Evolutionary conservation across 2,888 invertebrate species (phyloP).

Genomic region (Kryphioiulus occultus): DNA sequence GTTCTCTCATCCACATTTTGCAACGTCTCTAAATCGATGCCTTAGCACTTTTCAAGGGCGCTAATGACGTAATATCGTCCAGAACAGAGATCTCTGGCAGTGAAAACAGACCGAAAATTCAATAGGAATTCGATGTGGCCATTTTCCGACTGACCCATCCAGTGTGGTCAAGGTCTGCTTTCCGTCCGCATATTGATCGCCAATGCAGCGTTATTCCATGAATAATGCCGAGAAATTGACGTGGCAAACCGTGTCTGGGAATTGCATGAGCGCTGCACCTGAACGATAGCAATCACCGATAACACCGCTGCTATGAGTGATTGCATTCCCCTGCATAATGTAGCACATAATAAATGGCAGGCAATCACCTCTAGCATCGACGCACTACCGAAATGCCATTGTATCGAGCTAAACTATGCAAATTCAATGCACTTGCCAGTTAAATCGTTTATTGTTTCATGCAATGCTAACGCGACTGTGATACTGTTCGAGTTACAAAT

Average conservation of each 20-base stretch:
- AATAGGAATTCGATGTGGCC: background rate
- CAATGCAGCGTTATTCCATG: background rate
- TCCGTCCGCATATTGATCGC: background rate
- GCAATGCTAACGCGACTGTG: too few species aligned
- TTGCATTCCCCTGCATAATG: background rate
- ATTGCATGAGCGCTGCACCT: background rate
- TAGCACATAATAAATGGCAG: background rate
- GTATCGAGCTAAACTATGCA: too few species aligned
- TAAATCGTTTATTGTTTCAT: too few species aligned
- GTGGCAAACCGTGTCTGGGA: background rate
- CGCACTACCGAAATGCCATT: background rate
- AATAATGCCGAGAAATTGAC: background rate
- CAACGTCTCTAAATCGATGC: conserved; percentile 9
- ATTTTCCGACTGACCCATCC: background rate
- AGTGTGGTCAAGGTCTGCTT: background rate
- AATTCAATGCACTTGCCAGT: too few species aligned
- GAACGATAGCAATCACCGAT: background rate
- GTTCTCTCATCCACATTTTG: background rate
- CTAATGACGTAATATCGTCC: background rate
- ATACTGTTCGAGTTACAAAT: too few species aligned
- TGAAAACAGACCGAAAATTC: background rate
- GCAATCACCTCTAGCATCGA: background rate
- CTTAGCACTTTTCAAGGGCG: conserved; percentile 4
- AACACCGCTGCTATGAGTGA: background rate
- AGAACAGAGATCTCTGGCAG: background rate